phyloP scores from a whole-genome alignment of 92 coral and sea anemone genomes.

The Epizoanthus rinbou region DNA sequence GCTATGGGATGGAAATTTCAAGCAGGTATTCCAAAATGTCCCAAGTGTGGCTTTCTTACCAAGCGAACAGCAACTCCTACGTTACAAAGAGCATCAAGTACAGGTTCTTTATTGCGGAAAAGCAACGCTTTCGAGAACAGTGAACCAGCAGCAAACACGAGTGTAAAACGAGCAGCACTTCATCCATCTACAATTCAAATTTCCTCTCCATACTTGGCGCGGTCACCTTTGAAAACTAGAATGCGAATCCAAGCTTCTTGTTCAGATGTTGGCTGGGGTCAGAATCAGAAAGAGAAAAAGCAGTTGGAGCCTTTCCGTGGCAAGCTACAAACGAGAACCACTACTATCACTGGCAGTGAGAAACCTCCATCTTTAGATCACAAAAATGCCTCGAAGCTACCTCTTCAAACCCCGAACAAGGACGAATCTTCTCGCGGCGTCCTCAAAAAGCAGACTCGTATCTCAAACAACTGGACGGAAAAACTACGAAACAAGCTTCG shows the following conservation, averaged over 20 bases:
- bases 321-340: conserved; percentile 41
- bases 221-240: conserved; percentile 39
- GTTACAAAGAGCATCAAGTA: conserved; percentile 84
- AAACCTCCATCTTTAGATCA: not conserved
- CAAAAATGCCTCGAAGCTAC: not conserved
- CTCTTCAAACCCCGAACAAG: conserved; percentile 7
- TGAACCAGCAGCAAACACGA: conserved; percentile 23
- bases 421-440: conserved; percentile 11
- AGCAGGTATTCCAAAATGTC: conserved; percentile 60
- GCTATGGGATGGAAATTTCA: conserved; percentile 33
- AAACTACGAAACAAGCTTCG: conserved; percentile 79
- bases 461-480: conserved; percentile 76
- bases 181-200: conserved; percentile 80
- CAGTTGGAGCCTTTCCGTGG: conserved; percentile 65
- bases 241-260: conserved; percentile 21
- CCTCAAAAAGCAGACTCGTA: conserved; percentile 58
- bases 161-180: conserved; percentile 67
- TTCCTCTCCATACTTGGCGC: conserved; percentile 61
- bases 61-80: conserved; percentile 62
- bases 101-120: conserved; percentile 80
- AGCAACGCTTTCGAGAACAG: conserved; percentile 64
- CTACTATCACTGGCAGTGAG: not conserved
- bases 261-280: conserved; percentile 2
- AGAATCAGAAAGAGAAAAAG: conserved; percentile 53
- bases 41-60: conserved; percentile 79